Evolutionary conservation across 2,888 invertebrate genomes (phyloP), one percentile per base, ranked within the genome.

Genomic region (Dendrolimus houi): DNA sequence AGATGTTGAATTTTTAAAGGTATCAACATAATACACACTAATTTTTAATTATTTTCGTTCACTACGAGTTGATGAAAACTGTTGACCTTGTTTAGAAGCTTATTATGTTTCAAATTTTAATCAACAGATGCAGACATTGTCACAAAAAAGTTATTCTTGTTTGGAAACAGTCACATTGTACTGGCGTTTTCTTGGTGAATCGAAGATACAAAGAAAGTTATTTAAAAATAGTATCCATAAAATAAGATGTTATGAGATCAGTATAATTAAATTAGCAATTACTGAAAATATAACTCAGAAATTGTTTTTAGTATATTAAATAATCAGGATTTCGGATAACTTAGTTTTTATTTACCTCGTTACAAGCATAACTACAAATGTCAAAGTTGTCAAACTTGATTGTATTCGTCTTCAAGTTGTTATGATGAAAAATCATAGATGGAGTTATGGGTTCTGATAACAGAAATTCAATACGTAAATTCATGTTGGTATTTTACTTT

Each of bases 11-110:
- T 77, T 77, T 77, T 77, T 66, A 69, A 77, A 72, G 73, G 72
- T 77, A 82, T 79, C 73, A 72, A 79, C 83, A 82, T 83, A 82
- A 67, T 84, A 81, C 65, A 81, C 82, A 81, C 76, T 74, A 77
- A 85, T 79, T 85, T 74, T 78, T 80, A 82, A 86, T 88, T 88
- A 89, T 86, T 87, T 87, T 85, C 75, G 82, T 82, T 79, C 83
- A 78, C 83, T 81, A 73, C 70, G 80, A 85, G 82, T 87, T 83
- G 86, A 90, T 85, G 86, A 90, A 90, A 88, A 89, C 89, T 91
- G 90, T 91, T 91, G 91, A 91, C 91, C 91, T 91, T 91, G 91
- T 91, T 85, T 91, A 90, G 88, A 91, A 91, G 90, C 91, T 83
- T 87, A 87, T 77, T 85, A 87, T 84, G 90, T 88, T 90, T 90